Conservation (phyloP, 2,797 vertebrate genomes). For the Macropodus opercularis region DNA sequence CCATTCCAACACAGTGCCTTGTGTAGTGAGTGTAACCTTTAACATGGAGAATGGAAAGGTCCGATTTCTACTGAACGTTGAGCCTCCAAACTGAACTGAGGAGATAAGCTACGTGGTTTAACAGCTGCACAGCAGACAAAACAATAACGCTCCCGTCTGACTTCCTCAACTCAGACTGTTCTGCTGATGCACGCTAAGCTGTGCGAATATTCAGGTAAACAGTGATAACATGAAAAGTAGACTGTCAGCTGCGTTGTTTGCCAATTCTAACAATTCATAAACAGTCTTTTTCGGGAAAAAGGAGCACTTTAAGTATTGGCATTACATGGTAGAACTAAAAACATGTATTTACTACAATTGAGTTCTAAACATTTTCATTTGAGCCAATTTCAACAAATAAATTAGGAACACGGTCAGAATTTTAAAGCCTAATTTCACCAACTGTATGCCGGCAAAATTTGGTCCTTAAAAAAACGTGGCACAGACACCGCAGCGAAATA, state of each 20-base stretch:
- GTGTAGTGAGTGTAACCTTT: constrained; percentile 55
- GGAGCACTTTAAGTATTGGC: constrained; percentile 18
- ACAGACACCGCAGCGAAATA: constrained; percentile 44
- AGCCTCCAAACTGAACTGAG: constrained; percentile 28
- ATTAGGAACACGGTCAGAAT: constrained; percentile 19
- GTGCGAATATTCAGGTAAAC: constrained; percentile 3
- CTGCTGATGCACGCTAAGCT: constrained; percentile 10
- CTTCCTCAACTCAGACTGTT: constrained; percentile 17
- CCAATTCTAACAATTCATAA: constrained; percentile 4
- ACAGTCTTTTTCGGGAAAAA: background rate
- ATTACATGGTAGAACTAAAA: constrained; percentile 19
- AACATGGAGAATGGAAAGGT: constrained; percentile 38
- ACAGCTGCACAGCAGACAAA: constrained; percentile 55
- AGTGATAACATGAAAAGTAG: constrained; percentile 4
- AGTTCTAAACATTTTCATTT: no score
- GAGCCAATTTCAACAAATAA: constrained; percentile 33
- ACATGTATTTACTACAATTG: background rate
- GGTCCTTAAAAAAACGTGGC: constrained; percentile 52
- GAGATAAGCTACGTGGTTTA: constrained; percentile 41
- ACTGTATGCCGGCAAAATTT: constrained; percentile 57
- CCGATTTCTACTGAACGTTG: constrained; percentile 36
- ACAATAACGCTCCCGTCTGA: constrained; percentile 20
- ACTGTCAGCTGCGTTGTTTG: background rate
- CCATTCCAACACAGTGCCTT: constrained; percentile 59
- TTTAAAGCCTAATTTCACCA: constrained; percentile 57